Evolutionary conservation across 2,888 invertebrate species (phyloP).

Genomic region (Ditula angustiorana): DNA sequence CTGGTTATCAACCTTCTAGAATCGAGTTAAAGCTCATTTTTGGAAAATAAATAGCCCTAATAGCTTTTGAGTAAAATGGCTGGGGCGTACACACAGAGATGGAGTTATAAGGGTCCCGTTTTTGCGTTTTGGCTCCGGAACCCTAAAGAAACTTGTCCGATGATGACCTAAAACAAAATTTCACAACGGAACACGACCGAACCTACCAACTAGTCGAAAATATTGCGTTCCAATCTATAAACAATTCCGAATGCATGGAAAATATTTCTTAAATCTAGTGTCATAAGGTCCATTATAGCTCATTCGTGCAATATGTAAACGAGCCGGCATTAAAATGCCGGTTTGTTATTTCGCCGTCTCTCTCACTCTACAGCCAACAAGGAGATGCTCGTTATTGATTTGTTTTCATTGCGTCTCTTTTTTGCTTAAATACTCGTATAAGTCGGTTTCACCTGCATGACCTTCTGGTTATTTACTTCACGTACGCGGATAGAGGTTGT

Average conservation of each 20-base stretch:
- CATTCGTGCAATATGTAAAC: slow-evolving; percentile 52
- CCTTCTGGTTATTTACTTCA: slow-evolving; percentile 81
- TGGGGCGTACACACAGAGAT: too few relatives aligned
- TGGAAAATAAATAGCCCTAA: too few relatives aligned
- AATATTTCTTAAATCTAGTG: slow-evolving; percentile 48
- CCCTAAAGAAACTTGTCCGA: slow-evolving; percentile 39
- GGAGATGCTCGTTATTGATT: slow-evolving; percentile 81
- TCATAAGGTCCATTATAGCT: slow-evolving; percentile 61
- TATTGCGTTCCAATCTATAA: slow-evolving; percentile 57
- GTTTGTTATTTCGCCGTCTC: slow-evolving; percentile 83
- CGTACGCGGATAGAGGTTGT: slow-evolving; percentile 73
- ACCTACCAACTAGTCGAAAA: slow-evolving; percentile 56
- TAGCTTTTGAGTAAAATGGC: too few relatives aligned
- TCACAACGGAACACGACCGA: slow-evolving; percentile 63
- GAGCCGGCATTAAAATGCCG: slow-evolving; percentile 75
- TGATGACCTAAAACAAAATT: slow-evolving; percentile 50
- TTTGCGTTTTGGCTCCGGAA: too few relatives aligned
- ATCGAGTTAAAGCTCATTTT: too few relatives aligned
- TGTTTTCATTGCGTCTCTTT: slow-evolving; percentile 86
- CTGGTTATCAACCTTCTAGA: too few relatives aligned
- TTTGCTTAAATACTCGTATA: slow-evolving; percentile 65
- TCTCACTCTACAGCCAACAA: slow-evolving; percentile 76
- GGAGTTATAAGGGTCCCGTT: too few relatives aligned
- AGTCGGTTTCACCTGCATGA: slow-evolving; percentile 71
- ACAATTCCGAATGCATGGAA: slow-evolving; percentile 51